Conservation (phyloP, 2,888 invertebrate genomes). For the Nomada lathburiana region DNA sequence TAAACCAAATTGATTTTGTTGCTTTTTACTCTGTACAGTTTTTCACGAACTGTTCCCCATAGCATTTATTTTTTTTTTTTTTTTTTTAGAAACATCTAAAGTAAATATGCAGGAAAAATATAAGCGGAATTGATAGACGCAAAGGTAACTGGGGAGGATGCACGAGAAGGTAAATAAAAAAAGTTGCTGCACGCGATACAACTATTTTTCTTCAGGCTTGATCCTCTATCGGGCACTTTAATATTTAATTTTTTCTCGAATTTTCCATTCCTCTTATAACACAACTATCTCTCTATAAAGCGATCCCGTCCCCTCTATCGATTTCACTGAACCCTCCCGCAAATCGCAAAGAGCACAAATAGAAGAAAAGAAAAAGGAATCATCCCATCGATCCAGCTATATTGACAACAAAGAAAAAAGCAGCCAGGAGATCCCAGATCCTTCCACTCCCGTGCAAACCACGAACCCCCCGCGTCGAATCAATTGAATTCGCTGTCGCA, state of each 20-base stretch:
- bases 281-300: not conserved
- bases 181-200: too few relatives aligned
- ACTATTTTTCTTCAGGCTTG: not conserved
- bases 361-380: not conserved
- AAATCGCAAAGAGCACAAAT: not conserved
- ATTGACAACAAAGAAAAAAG: not conserved
- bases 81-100: slow-evolving; percentile 3
- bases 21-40: not conserved
- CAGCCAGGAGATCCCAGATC: not conserved
- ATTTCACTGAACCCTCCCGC: not conserved
- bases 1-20: slow-evolving; percentile 2
- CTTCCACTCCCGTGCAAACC: slow-evolving; percentile 2
- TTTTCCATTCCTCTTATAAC: not conserved
- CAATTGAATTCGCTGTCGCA: slow-evolving; percentile 9
- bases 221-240: not conserved
- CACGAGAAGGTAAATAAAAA: not conserved
- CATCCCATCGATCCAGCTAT: not conserved
- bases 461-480: slow-evolving; percentile 16
- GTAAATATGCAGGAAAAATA: slow-evolving; percentile 9
- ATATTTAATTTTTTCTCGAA: not conserved
- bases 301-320: not conserved
- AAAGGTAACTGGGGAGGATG: not conserved
- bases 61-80: not conserved
- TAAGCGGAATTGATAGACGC: not conserved
- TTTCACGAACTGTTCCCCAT: not conserved